Evolutionary conservation across 1,140 invertebrate genomes (phyloP).

Genomic region (Scaptomyza montana): DNA sequence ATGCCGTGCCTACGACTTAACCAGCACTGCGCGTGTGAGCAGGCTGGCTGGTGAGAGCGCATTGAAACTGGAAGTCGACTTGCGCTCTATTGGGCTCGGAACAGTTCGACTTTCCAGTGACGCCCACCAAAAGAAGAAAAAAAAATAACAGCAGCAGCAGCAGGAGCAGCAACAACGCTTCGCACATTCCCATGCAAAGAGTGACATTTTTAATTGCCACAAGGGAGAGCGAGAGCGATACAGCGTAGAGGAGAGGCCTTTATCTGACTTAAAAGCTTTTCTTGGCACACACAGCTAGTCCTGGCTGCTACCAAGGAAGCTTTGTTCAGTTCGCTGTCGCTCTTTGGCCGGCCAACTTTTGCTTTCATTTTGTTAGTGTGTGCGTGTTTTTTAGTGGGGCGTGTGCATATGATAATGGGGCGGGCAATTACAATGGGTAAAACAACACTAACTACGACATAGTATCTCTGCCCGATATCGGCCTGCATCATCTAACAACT

Average conservation of each 20-base stretch:
- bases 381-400: slow-evolving; percentile 38
- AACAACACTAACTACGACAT: neutral
- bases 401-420: slow-evolving; percentile 37
- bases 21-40: slow-evolving; percentile 3
- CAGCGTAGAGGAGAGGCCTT: slow-evolving; percentile 10
- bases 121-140: slow-evolving; percentile 57
- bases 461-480: slow-evolving; percentile 19
- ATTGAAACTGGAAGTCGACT: slow-evolving; percentile 68
- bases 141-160: neutral
- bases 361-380: slow-evolving; percentile 61
- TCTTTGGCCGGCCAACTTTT: slow-evolving; percentile 74
- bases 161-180: slow-evolving; percentile 7
- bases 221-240: slow-evolving; percentile 39
- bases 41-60: slow-evolving; percentile 37
- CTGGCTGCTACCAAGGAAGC: slow-evolving; percentile 49
- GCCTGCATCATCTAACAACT: slow-evolving; percentile 40
- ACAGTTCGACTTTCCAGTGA: slow-evolving; percentile 58
- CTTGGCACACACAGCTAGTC: slow-evolving; percentile 41
- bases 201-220: slow-evolving; percentile 76
- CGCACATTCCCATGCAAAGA: slow-evolving; percentile 74
- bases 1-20: neutral
- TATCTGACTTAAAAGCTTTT: slow-evolving; percentile 53
- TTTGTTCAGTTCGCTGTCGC: slow-evolving; percentile 75
- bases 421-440: slow-evolving; percentile 26
- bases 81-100: slow-evolving; percentile 73